Percentiles rank a stretch among this genome's conserved stretches.
Evolutionary conservation across 1,140 invertebrate genomes (phyloP).

Genomic region (Metopolophium dirhodum): DNA sequence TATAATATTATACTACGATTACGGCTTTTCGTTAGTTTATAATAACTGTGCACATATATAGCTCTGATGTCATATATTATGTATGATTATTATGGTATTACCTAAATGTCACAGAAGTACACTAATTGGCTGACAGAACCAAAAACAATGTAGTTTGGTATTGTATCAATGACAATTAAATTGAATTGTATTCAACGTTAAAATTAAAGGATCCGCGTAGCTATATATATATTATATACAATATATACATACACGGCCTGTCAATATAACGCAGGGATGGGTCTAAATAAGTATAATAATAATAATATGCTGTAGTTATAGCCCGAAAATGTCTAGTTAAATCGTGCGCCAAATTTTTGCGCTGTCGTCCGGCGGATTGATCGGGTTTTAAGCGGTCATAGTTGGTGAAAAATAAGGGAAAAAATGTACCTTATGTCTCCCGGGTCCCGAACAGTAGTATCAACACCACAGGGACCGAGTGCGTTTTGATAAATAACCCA

Average conservation of each 20-base stretch:
- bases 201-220: background rate
- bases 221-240: background rate
- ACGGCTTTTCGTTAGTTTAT: slow-evolving; percentile 4
- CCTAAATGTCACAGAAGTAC: background rate
- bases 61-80: background rate
- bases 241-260: background rate
- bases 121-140: background rate
- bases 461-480: slow-evolving; percentile 27
- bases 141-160: background rate
- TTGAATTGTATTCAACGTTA: background rate
- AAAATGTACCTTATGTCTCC: background rate
- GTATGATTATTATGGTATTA: background rate
- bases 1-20: background rate
- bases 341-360: background rate
- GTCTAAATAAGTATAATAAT: background rate
- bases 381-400: slow-evolving; percentile 50
- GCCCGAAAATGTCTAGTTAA: background rate
- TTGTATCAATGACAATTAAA: slow-evolving; percentile 9
- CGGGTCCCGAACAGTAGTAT: background rate
- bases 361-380: slow-evolving; percentile 33
- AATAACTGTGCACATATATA: background rate
- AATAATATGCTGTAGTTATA: background rate
- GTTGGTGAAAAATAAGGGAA: background rate
- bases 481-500: slow-evolving; percentile 52
- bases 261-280: background rate